Percentiles rank a stretch among this genome's conserved stretches.
phyloP scores from a whole-genome alignment of 1,140 invertebrate species.

The Bombus soroeensis region DNA sequence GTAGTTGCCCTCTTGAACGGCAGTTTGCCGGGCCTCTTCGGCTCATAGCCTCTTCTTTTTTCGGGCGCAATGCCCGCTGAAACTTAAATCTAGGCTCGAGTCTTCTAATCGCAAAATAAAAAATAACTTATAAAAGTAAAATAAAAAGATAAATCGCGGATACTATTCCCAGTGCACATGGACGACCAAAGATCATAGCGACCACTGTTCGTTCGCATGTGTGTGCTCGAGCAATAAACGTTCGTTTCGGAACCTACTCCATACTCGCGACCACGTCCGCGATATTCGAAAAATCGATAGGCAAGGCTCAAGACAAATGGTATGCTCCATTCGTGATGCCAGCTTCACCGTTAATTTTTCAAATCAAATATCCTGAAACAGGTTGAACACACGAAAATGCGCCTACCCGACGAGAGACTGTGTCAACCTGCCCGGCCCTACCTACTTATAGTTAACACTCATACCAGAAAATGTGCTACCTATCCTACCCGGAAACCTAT shows the following conservation, averaged over 20 bases:
- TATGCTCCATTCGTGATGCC: too few relatives aligned
- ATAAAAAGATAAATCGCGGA: background rate
- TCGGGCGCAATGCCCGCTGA: background rate
- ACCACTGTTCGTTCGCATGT: background rate
- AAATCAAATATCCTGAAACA: too few relatives aligned
- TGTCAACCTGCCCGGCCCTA: too few relatives aligned
- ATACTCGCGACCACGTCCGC: too few relatives aligned
- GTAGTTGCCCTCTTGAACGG: background rate
- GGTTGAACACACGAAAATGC: too few relatives aligned
- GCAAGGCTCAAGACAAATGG: too few relatives aligned
- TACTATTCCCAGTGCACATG: background rate
- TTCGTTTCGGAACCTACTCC: background rate
- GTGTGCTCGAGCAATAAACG: background rate
- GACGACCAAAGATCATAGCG: background rate
- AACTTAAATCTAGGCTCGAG: background rate
- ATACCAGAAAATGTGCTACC: too few relatives aligned
- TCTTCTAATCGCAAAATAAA: background rate
- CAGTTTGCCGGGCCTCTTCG: slow-evolving; percentile 3
- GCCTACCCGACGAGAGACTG: too few relatives aligned
- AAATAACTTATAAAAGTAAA: background rate
- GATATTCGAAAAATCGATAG: too few relatives aligned
- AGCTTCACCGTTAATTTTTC: too few relatives aligned
- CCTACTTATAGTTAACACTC: too few relatives aligned
- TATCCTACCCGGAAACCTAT: too few relatives aligned
- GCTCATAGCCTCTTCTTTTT: background rate